phyloP scores from a whole-genome alignment of 2,113 vertebrate genomes.

The Xiphophorus maculatus region DNA sequence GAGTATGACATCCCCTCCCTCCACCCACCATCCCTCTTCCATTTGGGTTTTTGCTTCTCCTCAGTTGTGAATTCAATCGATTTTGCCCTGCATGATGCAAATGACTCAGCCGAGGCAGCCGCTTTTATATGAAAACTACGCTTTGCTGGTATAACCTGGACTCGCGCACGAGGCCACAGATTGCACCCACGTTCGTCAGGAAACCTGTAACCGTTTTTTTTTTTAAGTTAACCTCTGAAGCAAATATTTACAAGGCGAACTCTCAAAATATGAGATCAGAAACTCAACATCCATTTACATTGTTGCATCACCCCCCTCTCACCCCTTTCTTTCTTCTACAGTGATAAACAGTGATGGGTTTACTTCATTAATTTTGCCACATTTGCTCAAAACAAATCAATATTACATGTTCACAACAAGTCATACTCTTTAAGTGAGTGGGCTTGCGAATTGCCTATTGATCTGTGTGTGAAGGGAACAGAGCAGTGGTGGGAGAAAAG shows the following conservation, averaged over 20 bases:
- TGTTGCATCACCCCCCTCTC: background rate
- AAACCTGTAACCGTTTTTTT: constrained; percentile 3
- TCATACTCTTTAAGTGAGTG: constrained; percentile 70
- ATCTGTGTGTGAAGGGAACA: constrained; percentile 59
- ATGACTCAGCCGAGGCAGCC: constrained; percentile 63
- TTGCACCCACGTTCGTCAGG: background rate
- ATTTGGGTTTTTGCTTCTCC: constrained; percentile 23
- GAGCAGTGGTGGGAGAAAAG: constrained; percentile 13
- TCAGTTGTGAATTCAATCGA: constrained; percentile 54
- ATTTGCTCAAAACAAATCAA: constrained; percentile 76
- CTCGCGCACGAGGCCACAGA: constrained; percentile 1
- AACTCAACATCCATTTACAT: background rate
- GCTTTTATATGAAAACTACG: background rate
- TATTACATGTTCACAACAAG: constrained; percentile 73
- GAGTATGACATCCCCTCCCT: background rate
- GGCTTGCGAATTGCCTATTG: constrained; percentile 76
- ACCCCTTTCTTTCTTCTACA: background rate
- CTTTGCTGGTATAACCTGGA: constrained; percentile 34
- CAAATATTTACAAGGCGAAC: background rate
- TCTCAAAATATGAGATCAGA: background rate
- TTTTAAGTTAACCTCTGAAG: background rate
- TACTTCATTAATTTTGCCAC: constrained; percentile 68
- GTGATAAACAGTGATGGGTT: constrained; percentile 33
- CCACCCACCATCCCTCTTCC: no score
- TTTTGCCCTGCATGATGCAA: constrained; percentile 48